Evolutionary conservation across 1,140 invertebrate species (phyloP).

Genomic region (Heliconius nattereri): DNA sequence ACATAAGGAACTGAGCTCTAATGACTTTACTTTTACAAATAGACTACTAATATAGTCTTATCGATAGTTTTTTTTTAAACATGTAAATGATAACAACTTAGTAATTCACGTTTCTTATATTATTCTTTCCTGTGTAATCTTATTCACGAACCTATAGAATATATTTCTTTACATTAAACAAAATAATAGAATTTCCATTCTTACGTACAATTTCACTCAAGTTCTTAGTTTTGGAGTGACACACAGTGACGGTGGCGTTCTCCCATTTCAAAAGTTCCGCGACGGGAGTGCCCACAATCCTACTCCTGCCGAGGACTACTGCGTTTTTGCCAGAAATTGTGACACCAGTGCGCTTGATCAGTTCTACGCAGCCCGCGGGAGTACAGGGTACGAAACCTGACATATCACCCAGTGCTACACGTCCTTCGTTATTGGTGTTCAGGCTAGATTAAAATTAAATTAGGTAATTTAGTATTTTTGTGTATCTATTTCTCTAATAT

Average conservation of each 20-base stretch:
- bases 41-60: background rate
- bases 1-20: background rate
- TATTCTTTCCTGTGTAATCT: background rate
- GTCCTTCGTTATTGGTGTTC: constrained; percentile 95
- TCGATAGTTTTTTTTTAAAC: background rate
- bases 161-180: background rate
- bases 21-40: background rate
- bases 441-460: constrained; percentile 81
- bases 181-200: background rate
- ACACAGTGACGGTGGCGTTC: constrained; percentile 97
- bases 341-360: constrained; percentile 92
- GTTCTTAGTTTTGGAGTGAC: constrained; percentile 96
- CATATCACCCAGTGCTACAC: constrained; percentile 91
- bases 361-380: constrained; percentile 94
- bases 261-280: constrained; percentile 98
- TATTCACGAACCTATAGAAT: background rate
- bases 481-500: background rate
- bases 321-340: constrained; percentile 91
- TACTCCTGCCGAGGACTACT: constrained; percentile 97
- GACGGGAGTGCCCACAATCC: constrained; percentile 98
- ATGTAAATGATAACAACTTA: background rate
- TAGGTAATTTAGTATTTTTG: background rate
- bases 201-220: constrained; percentile 87
- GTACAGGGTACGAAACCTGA: constrained; percentile 95
- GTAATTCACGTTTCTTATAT: background rate